These are phyloP conservation scores for Seira sanloemensis DNA, from an alignment of 2,888 invertebrate genomes.

Conservation along the genomic window DNA sequence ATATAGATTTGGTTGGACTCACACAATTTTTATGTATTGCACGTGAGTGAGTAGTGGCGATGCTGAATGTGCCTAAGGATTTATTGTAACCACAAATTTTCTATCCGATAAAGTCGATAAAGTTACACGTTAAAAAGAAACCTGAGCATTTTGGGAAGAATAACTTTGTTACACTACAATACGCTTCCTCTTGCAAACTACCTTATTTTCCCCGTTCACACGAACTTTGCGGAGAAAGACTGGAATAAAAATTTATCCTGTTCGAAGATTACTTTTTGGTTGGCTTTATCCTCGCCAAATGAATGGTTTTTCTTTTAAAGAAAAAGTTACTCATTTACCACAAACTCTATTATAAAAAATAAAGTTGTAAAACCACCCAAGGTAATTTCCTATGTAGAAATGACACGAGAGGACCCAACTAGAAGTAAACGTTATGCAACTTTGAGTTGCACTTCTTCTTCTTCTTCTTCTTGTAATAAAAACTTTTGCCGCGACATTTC, in stretches of 20 bases:
- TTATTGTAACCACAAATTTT: neutral
- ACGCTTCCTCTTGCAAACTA: neutral
- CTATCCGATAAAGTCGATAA: neutral
- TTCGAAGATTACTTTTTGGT: slow-evolving; percentile 42
- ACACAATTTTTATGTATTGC: neutral
- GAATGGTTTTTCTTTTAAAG: slow-evolving; percentile 33
- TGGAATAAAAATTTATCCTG: slow-evolving; percentile 41
- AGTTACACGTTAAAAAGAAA: neutral
- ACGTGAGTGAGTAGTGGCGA: slow-evolving; percentile 25
- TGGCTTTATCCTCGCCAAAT: slow-evolving; percentile 41
- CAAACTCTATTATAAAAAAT: slow-evolving; percentile 29
- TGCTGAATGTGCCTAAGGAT: neutral
- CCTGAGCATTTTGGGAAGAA: neutral
- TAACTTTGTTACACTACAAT: slow-evolving; percentile 37
- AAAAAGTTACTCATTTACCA: slow-evolving; percentile 26
- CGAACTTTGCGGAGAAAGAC: neutral
- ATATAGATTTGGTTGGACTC: neutral
- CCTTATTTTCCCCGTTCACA: neutral
- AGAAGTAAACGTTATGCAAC: no score
- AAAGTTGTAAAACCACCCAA: slow-evolving; percentile 13
- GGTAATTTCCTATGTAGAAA: neutral
- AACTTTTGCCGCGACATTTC: neutral
- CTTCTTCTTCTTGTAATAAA: neutral
- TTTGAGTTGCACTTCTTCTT: neutral
- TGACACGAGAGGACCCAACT: no score